These are phyloP conservation scores for Gymnocypris eckloni DNA, from an alignment of 2,797 vertebrate species.

Conservation along the genomic window DNA sequence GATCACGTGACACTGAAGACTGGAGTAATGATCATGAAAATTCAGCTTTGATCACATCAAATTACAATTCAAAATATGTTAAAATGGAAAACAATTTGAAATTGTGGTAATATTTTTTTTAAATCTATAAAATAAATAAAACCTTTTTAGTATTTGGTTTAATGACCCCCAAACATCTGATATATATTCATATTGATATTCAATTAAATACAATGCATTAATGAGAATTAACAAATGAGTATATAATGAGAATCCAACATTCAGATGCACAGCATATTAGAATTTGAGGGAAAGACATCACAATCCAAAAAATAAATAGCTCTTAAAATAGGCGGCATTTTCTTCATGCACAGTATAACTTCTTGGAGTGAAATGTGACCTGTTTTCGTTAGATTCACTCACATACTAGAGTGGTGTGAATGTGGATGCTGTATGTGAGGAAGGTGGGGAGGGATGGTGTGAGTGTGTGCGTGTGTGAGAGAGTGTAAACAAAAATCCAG, in stretches of 20 bases:
- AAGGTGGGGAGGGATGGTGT: neutral
- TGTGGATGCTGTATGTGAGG: constrained; percentile 2
- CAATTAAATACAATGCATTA: too few relatives aligned
- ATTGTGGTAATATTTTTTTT: neutral
- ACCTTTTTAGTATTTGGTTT: neutral
- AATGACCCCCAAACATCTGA: neutral
- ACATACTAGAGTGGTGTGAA: constrained; percentile 7
- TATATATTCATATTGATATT: neutral
- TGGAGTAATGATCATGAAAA: too few relatives aligned
- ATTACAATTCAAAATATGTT: neutral
- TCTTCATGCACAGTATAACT: neutral
- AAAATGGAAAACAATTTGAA: neutral
- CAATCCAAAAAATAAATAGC: neutral
- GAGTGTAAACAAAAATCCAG: constrained; percentile 25
- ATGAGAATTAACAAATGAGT: neutral
- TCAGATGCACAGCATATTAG: neutral
- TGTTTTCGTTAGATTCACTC: neutral
- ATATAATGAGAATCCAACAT: neutral
- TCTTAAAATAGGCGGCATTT: neutral
- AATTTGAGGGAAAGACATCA: neutral
- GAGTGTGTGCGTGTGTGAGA: neutral
- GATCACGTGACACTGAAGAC: too few relatives aligned
- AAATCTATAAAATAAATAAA: neutral
- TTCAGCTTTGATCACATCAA: neutral
- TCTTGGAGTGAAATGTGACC: constrained; percentile 3